A percentile compares a stretch with the other conserved stretches of the same genome.
Conservation (phyloP, 2,797 vertebrate species). For the Sebastes vulpes region DNA sequence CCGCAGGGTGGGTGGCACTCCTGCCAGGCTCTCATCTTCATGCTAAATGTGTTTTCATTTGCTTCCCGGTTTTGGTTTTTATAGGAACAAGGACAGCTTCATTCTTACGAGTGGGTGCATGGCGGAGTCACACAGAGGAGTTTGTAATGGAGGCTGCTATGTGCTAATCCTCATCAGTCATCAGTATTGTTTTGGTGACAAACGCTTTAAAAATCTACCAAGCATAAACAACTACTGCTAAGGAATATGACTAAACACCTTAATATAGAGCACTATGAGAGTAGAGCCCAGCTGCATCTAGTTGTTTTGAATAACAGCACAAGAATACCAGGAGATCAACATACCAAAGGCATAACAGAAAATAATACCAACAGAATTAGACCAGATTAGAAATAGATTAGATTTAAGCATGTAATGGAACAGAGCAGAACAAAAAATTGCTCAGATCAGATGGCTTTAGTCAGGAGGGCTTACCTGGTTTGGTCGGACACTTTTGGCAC, state of each 20-base stretch:
- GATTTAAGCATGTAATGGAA: constrained; percentile 39
- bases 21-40: constrained; percentile 67
- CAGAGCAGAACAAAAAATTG: constrained; percentile 23
- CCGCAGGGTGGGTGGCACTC: constrained; percentile 66
- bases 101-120: constrained; percentile 31
- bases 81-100: constrained; percentile 46
- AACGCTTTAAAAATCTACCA: constrained; percentile 18
- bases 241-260: constrained; percentile 15
- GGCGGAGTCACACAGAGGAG: constrained; percentile 14
- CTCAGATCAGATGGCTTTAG: constrained; percentile 24
- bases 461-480: constrained; percentile 89
- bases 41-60: constrained; percentile 76
- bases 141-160: constrained; percentile 27
- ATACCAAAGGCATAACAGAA: constrained; percentile 44
- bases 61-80: constrained; percentile 61
- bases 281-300: neutral
- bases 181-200: constrained; percentile 26
- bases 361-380: constrained; percentile 28
- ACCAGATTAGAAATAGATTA: constrained; percentile 47
- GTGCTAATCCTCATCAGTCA: constrained; percentile 27
- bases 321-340: constrained; percentile 40
- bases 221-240: constrained; percentile 21
- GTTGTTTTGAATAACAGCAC: constrained; percentile 21
- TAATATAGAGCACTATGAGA: neutral
- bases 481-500: constrained; percentile 89